phyloP scores from a whole-genome alignment of 2,113 vertebrate species.

The Mus spicilegus region DNA sequence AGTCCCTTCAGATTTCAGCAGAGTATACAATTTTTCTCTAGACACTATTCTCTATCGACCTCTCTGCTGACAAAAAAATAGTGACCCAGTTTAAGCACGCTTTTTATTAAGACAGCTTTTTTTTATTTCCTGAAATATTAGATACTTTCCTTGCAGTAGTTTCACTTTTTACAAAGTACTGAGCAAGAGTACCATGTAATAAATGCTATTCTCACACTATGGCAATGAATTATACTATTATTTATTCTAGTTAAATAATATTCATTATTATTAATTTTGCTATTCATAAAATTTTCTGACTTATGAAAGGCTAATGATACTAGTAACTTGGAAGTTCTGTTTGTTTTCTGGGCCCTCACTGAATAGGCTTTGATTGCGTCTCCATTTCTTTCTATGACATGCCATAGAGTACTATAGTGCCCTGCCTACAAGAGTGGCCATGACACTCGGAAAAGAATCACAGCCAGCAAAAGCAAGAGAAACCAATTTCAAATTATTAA shows the following conservation, averaged over 20 bases:
- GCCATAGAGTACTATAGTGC: neutral
- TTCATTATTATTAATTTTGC: neutral
- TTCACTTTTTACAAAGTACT: constrained; percentile 53
- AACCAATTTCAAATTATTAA: neutral
- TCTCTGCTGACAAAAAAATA: constrained; percentile 51
- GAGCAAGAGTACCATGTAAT: neutral
- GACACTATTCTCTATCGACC: constrained; percentile 50
- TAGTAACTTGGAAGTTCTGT: neutral
- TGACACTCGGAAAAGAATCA: neutral
- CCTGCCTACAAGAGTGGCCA: neutral
- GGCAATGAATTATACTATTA: neutral
- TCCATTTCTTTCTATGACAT: neutral
- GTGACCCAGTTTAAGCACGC: constrained; percentile 49
- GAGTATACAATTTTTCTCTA: constrained; percentile 46
- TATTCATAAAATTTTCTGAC: constrained; percentile 29
- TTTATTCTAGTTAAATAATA: constrained; percentile 4
- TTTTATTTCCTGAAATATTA: constrained; percentile 59
- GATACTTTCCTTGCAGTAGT: constrained; percentile 1
- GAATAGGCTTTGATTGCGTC: neutral
- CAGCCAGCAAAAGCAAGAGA: neutral
- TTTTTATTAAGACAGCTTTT: constrained; percentile 53
- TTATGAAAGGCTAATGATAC: neutral
- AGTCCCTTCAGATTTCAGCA: constrained; percentile 51
- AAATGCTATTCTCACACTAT: neutral
- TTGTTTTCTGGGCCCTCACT: neutral